Conservation (phyloP, 1,140 invertebrate genomes). For the Diprion similis region DNA sequence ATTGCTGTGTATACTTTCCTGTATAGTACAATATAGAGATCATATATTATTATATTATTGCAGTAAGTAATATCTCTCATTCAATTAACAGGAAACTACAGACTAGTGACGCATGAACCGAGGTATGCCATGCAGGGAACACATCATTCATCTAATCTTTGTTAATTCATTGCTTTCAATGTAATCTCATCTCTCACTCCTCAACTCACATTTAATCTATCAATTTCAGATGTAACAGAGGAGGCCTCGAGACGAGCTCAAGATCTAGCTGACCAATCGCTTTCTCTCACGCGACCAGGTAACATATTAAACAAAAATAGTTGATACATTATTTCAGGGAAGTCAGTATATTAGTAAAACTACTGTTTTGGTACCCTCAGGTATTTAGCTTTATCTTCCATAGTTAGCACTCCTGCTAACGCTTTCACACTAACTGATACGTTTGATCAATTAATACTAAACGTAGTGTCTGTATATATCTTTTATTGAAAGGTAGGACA, state of each 20-base stretch:
- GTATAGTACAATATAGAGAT: constrained; percentile 53
- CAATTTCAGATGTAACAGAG: constrained; percentile 59
- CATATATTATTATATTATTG: constrained; percentile 38
- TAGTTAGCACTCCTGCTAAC: constrained; percentile 62
- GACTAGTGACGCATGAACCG: constrained; percentile 60
- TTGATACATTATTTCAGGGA: constrained; percentile 42
- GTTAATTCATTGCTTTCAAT: constrained; percentile 62
- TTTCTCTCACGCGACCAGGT: constrained; percentile 48
- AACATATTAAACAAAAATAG: constrained; percentile 46
- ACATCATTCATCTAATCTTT: constrained; percentile 62
- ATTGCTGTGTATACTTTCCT: constrained; percentile 38
- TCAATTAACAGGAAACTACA: constrained; percentile 60
- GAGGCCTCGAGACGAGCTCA: constrained; percentile 56
- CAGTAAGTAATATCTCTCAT: constrained; percentile 57
- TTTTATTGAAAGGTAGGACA: constrained; percentile 46
- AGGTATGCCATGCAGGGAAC: constrained; percentile 60
- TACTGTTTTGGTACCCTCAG: constrained; percentile 61
- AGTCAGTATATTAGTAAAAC: constrained; percentile 52
- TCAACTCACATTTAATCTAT: constrained; percentile 39
- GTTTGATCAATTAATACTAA: constrained; percentile 3
- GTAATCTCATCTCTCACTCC: constrained; percentile 37
- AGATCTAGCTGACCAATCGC: constrained; percentile 44
- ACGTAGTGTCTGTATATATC: constrained; percentile 43
- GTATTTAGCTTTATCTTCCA: constrained; percentile 65
- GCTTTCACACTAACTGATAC: constrained; percentile 59